Conservation (phyloP, 2,888 invertebrate species). For the Ichneumon xanthorius region DNA sequence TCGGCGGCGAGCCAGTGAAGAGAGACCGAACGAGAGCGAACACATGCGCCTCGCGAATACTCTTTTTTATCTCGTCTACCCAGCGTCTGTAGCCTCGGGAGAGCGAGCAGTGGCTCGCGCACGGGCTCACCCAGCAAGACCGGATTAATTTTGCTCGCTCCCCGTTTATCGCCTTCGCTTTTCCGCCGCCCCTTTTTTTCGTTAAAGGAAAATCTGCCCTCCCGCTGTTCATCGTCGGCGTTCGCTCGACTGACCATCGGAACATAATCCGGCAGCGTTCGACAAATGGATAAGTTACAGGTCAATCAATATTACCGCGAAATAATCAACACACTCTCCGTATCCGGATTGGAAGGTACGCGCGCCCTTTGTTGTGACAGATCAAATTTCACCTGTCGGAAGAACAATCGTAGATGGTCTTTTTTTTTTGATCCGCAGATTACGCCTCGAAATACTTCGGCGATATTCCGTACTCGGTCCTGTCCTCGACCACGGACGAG, state of each 20-base stretch:
- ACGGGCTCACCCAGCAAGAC: constrained; percentile 23
- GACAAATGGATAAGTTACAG: constrained; percentile 41
- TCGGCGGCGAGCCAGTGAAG: constrained; percentile 6
- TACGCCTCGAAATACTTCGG: constrained; percentile 26
- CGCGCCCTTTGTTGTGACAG: constrained; percentile 54
- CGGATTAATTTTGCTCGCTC: constrained; percentile 23
- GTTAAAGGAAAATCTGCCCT: not conserved
- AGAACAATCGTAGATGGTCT: not conserved
- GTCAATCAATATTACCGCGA: constrained; percentile 39
- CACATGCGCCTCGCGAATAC: constrained; percentile 4
- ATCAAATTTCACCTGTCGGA: not conserved
- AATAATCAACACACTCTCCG: constrained; percentile 40
- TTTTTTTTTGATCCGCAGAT: constrained; percentile 15
- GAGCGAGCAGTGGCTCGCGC: constrained; percentile 10
- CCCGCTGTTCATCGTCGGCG: not conserved
- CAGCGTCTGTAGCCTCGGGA: constrained; percentile 1
- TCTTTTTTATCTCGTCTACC: constrained; percentile 1
- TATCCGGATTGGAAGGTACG: constrained; percentile 41
- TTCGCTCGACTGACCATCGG: not conserved
- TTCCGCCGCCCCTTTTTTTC: not conserved
- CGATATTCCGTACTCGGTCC: constrained; percentile 18
- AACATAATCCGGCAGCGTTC: not conserved
- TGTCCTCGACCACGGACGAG: constrained; percentile 85
- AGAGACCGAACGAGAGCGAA: constrained; percentile 4
- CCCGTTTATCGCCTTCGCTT: constrained; percentile 11